Evolutionary conservation across 2,888 invertebrate species (phyloP).

Genomic region (Serripes groenlandicus): DNA sequence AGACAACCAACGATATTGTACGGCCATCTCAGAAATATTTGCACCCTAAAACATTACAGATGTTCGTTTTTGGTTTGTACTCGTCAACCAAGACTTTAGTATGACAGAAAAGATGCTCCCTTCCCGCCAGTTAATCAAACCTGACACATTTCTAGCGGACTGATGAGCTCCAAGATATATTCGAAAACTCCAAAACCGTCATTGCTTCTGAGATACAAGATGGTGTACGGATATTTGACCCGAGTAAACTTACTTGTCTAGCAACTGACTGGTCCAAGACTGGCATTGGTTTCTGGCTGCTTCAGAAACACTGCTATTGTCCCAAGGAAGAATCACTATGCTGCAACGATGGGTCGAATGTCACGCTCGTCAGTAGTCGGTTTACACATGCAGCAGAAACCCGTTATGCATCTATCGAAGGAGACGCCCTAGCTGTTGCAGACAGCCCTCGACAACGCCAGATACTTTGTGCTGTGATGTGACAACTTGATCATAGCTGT

Average conservation of each 20-base stretch:
- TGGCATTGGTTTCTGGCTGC: constrained; percentile 69
- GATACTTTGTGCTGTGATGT: constrained; percentile 60
- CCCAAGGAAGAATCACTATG: constrained; percentile 47
- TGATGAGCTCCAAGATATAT: too few relatives aligned
- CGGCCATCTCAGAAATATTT: constrained; percentile 63
- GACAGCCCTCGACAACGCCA: constrained; percentile 52
- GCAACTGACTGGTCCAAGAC: constrained; percentile 63
- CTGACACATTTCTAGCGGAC: too few relatives aligned
- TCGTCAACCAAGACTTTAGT: too few relatives aligned
- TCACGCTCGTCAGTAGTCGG: constrained; percentile 54
- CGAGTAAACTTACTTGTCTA: too few relatives aligned
- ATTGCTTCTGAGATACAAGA: too few relatives aligned
- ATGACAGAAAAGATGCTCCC: too few relatives aligned
- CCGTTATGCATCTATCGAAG: constrained; percentile 47
- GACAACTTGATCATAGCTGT: constrained; percentile 49
- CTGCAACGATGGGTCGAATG: constrained; percentile 61
- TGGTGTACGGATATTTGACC: too few relatives aligned
- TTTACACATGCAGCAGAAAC: constrained; percentile 58
- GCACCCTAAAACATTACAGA: constrained; percentile 69
- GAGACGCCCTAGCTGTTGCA: constrained; percentile 48
- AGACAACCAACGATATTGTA: constrained; percentile 54
- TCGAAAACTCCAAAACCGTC: too few relatives aligned
- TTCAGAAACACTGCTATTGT: constrained; percentile 68
- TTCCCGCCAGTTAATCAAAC: too few relatives aligned
- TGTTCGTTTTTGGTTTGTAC: too few relatives aligned